Base-by-base conservation (phyloP, 2,888 invertebrate genomes). In the Myopa testacea region DNA sequence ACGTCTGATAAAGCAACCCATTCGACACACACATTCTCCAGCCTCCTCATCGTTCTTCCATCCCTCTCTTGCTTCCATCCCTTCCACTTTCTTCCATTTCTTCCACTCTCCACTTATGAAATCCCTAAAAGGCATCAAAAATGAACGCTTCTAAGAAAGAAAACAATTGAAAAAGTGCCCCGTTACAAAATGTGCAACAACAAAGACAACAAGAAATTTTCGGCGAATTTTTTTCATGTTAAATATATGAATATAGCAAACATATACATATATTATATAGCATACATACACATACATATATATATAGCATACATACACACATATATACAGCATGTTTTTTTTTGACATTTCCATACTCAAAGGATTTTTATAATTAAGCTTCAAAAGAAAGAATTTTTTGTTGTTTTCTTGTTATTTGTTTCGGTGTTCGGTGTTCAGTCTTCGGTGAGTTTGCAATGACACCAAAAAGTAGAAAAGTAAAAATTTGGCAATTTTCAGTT, bases 321-420 rank as follows among this genome's bases (percentile, higher is more conserved):
- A 45, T 45, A 10, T 45, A 8, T 45, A 45, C 10, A 45, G 45
- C 3, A 45, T 10, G 10, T 45, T 45, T 76, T 77, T 72, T 72
- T 75, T 70, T 70, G 67, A 70, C 45, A 63, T 70, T 74, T 78
- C 45, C 10, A 77, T 80, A 73, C 85, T 83, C 86, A 86, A 86
- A 85, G 83, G 83, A 83, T 83, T 81, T 81, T 81, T 80, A 84
- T 85, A 85, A 86, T 86, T 86, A 86, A 86, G 82, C 85, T 84
- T 86, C 86, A 85, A 86, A 85, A 69, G 68, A 62, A 58, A 16
- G 26, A 62, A 8, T 65, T 65, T 37, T 65, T 4, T 37, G 19
- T 63, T 73, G 40, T 73, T 63, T 63, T 38, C 40, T 34, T 55
- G 37, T 40, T 58, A n/a, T 68, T 50, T 26, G 26, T 68, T 68